Evolutionary conservation across 1,140 invertebrate genomes (phyloP).

Genomic region (Drosophila erecta): DNA sequence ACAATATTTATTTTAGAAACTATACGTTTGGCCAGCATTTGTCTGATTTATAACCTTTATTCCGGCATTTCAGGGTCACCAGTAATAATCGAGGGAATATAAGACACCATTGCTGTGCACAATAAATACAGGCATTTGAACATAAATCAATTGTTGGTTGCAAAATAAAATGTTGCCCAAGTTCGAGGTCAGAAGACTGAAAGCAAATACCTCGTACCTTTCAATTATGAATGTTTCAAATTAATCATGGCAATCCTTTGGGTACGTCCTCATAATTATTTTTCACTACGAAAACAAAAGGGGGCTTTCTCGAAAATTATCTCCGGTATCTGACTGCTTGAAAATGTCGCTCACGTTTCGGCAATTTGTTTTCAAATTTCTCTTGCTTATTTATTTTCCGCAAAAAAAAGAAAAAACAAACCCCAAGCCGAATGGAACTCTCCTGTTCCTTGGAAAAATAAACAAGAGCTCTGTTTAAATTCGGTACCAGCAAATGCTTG

Average conservation of each 20-base stretch:
- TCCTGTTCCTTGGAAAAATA: conserved; percentile 16
- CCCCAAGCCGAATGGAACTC: background rate
- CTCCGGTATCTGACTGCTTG: background rate
- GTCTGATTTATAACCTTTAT: background rate
- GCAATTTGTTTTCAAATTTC: conserved; percentile 33
- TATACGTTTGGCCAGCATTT: too few relatives aligned
- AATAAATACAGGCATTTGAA: background rate
- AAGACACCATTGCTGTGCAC: background rate
- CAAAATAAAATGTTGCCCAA: background rate
- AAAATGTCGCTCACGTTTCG: conserved; percentile 24
- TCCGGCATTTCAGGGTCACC: conserved; percentile 11
- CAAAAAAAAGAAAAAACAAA: background rate
- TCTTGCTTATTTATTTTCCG: conserved; percentile 17
- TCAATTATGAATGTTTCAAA: conserved; percentile 25
- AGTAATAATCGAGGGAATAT: background rate
- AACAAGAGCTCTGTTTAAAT: conserved; percentile 18
- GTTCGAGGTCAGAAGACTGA: conserved; percentile 19
- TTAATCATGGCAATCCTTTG: conserved; percentile 15
- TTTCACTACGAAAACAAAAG: background rate
- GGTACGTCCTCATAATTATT: conserved; percentile 9
- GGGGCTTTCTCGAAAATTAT: background rate
- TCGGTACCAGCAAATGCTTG: background rate
- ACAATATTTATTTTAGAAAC: background rate
- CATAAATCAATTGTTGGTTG: conserved; percentile 15
- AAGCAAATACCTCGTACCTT: conserved; percentile 17